Evolutionary conservation across 2,888 invertebrate species (phyloP).

Genomic region (Willowsia nigromaculata): DNA sequence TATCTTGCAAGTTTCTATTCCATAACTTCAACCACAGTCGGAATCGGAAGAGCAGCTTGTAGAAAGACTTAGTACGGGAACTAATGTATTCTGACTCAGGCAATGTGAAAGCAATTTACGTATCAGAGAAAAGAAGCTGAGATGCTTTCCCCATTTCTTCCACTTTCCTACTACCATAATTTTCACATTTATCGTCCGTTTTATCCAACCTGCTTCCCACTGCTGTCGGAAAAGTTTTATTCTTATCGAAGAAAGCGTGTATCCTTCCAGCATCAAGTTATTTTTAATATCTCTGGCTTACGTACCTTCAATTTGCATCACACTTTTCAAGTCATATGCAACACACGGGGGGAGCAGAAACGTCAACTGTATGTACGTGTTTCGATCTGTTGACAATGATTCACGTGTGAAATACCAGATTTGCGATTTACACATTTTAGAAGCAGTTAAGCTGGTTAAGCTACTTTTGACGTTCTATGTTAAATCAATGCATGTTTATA

Average conservation of each 20-base stretch:
- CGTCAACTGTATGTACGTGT: too few relatives aligned
- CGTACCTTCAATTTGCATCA: background rate
- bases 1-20: too few relatives aligned
- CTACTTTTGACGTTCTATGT: background rate
- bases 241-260: background rate
- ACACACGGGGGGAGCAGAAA: too few relatives aligned
- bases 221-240: background rate
- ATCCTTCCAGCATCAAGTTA: too few relatives aligned
- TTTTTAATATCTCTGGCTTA: background rate
- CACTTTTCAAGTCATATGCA: background rate
- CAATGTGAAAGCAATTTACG: background rate
- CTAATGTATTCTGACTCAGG: background rate
- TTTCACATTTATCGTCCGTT: conserved; percentile 2
- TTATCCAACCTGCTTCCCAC: conserved; percentile 16
- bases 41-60: too few relatives aligned
- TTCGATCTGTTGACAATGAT: too few relatives aligned
- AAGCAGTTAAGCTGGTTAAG: too few relatives aligned
- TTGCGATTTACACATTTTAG: too few relatives aligned
- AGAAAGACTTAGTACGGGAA: too few relatives aligned
- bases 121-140: too few relatives aligned
- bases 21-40: too few relatives aligned
- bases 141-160: conserved; percentile 15
- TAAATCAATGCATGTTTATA: background rate
- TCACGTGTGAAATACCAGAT: background rate
- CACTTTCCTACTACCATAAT: conserved; percentile 4